These are phyloP conservation scores for Agapornis roseicollis DNA, from an alignment of 2,113 vertebrate species.

Conservation along the genomic window DNA sequence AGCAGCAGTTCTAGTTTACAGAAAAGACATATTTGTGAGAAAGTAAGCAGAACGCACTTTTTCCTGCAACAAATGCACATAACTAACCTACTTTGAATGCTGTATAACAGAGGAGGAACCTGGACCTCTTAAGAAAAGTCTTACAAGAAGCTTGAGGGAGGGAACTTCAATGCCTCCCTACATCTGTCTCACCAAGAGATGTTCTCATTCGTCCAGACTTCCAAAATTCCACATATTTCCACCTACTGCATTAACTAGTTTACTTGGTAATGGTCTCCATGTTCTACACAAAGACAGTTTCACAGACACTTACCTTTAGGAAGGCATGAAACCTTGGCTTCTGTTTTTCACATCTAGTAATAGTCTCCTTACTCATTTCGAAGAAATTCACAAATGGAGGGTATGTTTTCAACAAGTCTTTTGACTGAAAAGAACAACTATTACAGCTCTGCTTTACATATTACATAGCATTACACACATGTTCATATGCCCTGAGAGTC, in stretches of 20 bases:
- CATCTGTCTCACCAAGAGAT: neutral
- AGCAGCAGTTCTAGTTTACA: neutral
- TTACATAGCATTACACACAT: neutral
- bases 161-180: neutral
- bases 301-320: conserved; percentile 83
- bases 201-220: neutral
- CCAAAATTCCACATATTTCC: neutral
- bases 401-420: conserved; percentile 93
- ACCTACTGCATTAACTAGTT: neutral
- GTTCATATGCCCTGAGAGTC: neutral
- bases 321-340: conserved; percentile 98
- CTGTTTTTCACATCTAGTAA: conserved; percentile 93
- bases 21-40: neutral
- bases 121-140: neutral
- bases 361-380: conserved; percentile 98
- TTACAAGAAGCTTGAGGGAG: neutral
- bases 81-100: neutral
- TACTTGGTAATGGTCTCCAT: neutral
- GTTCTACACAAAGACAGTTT: neutral
- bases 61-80: neutral
- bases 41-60: neutral
- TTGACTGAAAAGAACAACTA: conserved; percentile 81
- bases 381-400: conserved; percentile 98
- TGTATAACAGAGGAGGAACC: neutral
- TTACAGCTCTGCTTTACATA: neutral